A percentile compares a stretch with the other conserved stretches of the same genome.
phyloP scores from a whole-genome alignment of 92 coral and sea anemone species.

The Siderastrea siderea region DNA sequence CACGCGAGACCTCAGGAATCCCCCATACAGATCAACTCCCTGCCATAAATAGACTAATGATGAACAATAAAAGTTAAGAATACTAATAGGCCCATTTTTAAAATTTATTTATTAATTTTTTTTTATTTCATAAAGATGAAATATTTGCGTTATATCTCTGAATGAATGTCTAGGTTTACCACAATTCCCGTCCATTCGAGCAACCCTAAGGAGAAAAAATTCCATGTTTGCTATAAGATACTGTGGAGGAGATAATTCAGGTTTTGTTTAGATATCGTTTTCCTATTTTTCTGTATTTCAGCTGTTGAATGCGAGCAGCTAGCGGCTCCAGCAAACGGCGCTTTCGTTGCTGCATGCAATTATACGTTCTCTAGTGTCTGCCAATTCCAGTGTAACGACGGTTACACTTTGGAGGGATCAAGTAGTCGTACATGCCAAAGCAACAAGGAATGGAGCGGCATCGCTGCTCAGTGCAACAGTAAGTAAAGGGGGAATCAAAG shows the following conservation, averaged over 20 bases:
- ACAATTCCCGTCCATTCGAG: too few species aligned
- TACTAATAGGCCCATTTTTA: too few species aligned
- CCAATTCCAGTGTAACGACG: constrained; percentile 79
- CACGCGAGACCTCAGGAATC: too few species aligned
- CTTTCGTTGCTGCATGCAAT: constrained; percentile 62
- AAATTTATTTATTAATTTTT: too few species aligned
- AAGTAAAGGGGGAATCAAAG: constrained; percentile 1
- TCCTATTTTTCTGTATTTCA: neutral
- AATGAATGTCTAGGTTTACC: too few species aligned
- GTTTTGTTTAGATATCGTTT: neutral
- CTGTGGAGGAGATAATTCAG: neutral
- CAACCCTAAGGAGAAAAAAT: too few species aligned
- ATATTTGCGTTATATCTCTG: too few species aligned
- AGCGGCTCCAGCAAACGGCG: constrained; percentile 83
- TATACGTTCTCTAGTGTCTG: constrained; percentile 66
- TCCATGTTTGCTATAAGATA: too few species aligned
- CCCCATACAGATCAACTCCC: too few species aligned
- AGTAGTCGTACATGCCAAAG: constrained; percentile 84
- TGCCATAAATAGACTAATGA: too few species aligned
- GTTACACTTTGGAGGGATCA: constrained; percentile 86
- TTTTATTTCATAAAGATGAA: too few species aligned
- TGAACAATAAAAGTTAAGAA: too few species aligned
- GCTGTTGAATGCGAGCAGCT: constrained; percentile 81
- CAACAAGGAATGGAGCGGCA: constrained; percentile 90
- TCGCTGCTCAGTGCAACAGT: constrained; percentile 73